phyloP scores from a whole-genome alignment of 2,797 vertebrate species.

The Psittacula echo region DNA sequence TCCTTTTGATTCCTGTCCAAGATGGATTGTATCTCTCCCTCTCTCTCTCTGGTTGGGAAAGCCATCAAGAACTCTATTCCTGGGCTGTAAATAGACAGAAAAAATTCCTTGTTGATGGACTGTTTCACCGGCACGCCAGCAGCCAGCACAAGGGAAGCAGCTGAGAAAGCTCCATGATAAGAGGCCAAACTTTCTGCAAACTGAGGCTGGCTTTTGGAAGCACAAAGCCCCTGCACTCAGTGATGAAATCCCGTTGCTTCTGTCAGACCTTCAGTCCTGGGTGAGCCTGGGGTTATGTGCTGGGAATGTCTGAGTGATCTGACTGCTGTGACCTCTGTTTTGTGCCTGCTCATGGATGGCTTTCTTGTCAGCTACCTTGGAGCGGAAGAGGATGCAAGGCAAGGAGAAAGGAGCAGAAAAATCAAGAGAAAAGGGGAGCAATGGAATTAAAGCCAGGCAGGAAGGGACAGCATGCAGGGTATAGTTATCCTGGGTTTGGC shows the following conservation, averaged over 20 bases:
- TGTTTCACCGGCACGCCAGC: background rate
- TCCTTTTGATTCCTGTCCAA: conserved; percentile 56
- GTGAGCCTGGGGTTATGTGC: background rate
- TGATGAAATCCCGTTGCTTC: background rate
- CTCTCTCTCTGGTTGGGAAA: background rate
- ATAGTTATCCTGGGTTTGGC: background rate
- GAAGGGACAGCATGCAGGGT: background rate
- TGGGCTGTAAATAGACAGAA: conserved; percentile 26
- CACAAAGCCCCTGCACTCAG: background rate
- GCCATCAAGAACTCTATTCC: background rate
- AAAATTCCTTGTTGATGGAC: background rate
- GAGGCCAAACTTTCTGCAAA: background rate
- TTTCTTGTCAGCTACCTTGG: background rate
- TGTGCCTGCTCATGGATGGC: background rate
- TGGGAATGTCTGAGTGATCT: background rate
- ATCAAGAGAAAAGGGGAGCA: background rate
- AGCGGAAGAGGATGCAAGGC: background rate
- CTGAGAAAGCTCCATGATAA: background rate
- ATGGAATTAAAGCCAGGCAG: background rate
- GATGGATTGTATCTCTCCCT: conserved; percentile 5
- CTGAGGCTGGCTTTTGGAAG: background rate
- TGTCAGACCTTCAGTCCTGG: background rate
- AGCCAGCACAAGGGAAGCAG: background rate
- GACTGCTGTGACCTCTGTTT: background rate
- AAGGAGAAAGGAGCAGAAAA: background rate